Base-by-base conservation (phyloP, 2,888 invertebrate species). In the Drosophila ustulata region DNA sequence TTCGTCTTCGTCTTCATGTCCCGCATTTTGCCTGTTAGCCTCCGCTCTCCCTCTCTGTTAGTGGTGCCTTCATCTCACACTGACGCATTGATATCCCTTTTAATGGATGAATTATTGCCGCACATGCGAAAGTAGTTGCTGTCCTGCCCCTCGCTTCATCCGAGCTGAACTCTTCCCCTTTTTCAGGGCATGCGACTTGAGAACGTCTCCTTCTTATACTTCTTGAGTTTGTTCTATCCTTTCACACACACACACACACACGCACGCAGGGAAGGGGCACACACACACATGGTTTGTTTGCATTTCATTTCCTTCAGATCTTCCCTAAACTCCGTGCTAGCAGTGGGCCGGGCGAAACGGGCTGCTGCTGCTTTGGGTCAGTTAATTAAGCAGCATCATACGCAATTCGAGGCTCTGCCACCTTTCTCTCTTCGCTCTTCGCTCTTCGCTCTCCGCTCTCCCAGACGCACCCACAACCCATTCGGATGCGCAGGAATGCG, bases 101-200 rank as follows among this genome's bases (percentile, higher is more conserved):
- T 90, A 90, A 91, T 91, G 91, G 90, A 90, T 90, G 91, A 90
- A 89, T 90, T 90, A 91, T 91, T 91, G 91, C 91, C 90, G 84
- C 89, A 91, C 91, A 90, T 90, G 89, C 91, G 84, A 89, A 90
- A 90, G 90, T 90, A 90, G 90, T 88, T 89, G 90, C 79, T 82
- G 72, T 47, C 43, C 28, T 50, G 41, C 46, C 28, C 13, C 41
- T 3, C 18, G 25, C n/a, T 3, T 5, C 26, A 13, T 9, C 8
- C 41, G 13, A 11, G 46, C 61, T 51, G 7, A 32, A 46, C 46
- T 47, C 59, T 68, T 34, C 47, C 62, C 47, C 53, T 66, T 58
- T 62, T 57, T 46, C 47, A 32, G 13, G 13, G 53, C 13, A 39
- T 58, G 53, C 59, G 78, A 69, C 74, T 76, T 67, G 66, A 70